Conservation (phyloP, 2,888 invertebrate species). For the Protonemura montana region DNA sequence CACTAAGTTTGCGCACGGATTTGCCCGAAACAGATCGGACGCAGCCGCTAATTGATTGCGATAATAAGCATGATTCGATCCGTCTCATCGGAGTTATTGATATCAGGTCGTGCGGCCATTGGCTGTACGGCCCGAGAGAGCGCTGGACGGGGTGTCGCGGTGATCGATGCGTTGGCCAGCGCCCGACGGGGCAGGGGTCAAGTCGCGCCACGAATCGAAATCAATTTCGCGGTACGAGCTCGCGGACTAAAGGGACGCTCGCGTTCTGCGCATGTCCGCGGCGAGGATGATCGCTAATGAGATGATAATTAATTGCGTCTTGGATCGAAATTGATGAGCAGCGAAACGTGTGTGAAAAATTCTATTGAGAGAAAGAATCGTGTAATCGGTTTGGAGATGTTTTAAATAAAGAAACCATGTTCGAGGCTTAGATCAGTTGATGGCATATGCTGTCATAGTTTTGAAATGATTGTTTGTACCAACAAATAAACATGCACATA, state of each 20-base stretch:
- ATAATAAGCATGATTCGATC: conserved; percentile 35
- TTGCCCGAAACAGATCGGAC: conserved; percentile 15
- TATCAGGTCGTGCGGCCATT: conserved; percentile 16
- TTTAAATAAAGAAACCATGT: too few species aligned
- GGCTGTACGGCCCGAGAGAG: too few species aligned
- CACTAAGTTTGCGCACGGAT: conserved; percentile 1
- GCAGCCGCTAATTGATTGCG: conserved; percentile 29
- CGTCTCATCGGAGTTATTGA: conserved; percentile 23
- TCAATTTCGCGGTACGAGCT: neutral
- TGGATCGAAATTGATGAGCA: neutral
- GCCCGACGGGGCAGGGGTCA: neutral
- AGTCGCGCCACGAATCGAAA: neutral
- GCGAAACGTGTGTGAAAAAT: neutral
- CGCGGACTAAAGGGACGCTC: neutral
- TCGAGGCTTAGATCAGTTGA: too few species aligned
- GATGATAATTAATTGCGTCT: neutral
- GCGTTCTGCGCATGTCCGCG: neutral
- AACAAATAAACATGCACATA: too few species aligned
- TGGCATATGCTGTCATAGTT: too few species aligned
- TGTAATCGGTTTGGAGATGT: too few species aligned
- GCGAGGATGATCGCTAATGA: neutral
- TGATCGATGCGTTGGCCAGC: neutral
- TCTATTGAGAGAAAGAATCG: neutral
- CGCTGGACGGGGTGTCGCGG: neutral
- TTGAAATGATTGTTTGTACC: too few species aligned